Percentiles rank a stretch among this genome's conserved stretches.
Evolutionary conservation across 2,888 invertebrate genomes (phyloP).

Genomic region (Euzophera pinguis): DNA sequence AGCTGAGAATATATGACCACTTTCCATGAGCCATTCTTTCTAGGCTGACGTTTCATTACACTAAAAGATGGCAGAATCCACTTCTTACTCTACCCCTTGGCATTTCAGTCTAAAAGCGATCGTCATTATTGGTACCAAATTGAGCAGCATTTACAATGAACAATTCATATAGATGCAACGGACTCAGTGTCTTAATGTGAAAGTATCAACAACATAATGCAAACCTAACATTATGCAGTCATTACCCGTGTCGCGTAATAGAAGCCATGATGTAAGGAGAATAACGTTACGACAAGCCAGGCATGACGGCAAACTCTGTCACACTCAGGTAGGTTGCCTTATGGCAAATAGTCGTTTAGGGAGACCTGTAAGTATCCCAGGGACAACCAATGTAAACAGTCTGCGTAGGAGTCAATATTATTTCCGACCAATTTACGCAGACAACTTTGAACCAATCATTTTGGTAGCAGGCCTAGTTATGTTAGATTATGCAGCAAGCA

Average conservation of each 20-base stretch:
- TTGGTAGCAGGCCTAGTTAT: too few species aligned
- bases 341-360: neutral
- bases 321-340: neutral
- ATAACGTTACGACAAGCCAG: conserved; percentile 2
- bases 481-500: too few species aligned
- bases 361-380: neutral
- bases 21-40: too few species aligned
- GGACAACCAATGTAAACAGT: neutral
- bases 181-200: neutral
- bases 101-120: too few species aligned
- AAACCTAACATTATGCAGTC: conserved; percentile 5
- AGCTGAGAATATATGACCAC: too few species aligned
- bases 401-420: too few species aligned
- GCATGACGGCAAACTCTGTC: conserved; percentile 2
- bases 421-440: too few species aligned
- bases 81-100: too few species aligned
- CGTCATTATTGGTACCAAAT: too few species aligned
- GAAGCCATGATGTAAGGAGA: conserved; percentile 6
- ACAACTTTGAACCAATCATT: too few species aligned
- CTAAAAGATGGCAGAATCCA: too few species aligned
- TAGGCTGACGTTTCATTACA: too few species aligned
- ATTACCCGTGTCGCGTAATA: conserved; percentile 7
- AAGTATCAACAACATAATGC: neutral
- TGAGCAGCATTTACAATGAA: neutral
- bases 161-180: neutral